Conservation (phyloP, 2,113 vertebrate genomes). For the Colinus virginianus region DNA sequence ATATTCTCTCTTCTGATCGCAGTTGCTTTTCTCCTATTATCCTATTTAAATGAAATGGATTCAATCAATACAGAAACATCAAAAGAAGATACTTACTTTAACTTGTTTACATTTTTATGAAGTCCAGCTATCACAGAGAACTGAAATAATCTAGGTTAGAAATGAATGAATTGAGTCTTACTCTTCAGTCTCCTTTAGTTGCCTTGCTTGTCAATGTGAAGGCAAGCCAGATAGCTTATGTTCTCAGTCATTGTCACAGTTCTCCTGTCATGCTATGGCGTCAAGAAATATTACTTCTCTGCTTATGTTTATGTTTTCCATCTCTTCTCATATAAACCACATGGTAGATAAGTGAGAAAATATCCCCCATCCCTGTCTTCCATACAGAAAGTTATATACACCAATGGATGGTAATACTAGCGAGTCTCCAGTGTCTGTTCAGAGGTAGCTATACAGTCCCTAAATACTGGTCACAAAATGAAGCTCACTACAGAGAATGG, state of each 20-base stretch:
- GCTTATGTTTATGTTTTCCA: rapidly evolving
- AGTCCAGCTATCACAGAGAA: neutral
- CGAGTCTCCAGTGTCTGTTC: neutral
- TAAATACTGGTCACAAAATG: neutral
- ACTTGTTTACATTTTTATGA: neutral
- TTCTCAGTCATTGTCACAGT: neutral
- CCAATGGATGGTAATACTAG: too few relatives aligned
- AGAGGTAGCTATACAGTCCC: neutral
- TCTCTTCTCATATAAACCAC: neutral
- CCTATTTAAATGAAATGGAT: neutral
- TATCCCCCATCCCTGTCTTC: neutral
- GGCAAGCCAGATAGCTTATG: neutral
- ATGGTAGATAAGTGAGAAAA: neutral
- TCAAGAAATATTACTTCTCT: neutral
- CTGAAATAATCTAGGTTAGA: neutral
- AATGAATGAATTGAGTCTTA: neutral
- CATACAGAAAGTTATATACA: neutral
- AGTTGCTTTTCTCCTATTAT: neutral
- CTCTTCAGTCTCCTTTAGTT: neutral
- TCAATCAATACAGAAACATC: neutral
- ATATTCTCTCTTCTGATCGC: neutral
- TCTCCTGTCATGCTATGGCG: neutral
- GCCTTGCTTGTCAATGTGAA: neutral
- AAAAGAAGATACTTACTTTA: neutral
- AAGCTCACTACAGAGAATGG: neutral